Evolutionary conservation across 2,888 invertebrate genomes (phyloP).

Genomic region (Cataglyphis cursor): DNA sequence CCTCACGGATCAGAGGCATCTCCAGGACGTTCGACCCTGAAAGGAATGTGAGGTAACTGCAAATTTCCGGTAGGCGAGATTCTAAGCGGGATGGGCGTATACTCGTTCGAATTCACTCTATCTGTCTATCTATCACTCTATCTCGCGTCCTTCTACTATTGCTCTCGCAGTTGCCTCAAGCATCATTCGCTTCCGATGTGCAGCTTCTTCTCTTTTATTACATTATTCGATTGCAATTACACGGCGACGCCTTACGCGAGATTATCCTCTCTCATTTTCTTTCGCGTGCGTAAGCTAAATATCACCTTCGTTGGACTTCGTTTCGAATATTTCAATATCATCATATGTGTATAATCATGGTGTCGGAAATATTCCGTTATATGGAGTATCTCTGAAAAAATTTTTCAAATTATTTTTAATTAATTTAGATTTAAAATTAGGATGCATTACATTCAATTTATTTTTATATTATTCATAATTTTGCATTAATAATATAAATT

Average conservation of each 20-base stretch:
- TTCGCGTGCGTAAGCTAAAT: constrained; percentile 60
- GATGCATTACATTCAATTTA: neutral
- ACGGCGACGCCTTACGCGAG: constrained; percentile 40
- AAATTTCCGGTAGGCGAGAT: constrained; percentile 82
- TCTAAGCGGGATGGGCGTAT: constrained; percentile 72
- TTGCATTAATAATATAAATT: neutral
- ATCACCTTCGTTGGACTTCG: constrained; percentile 10
- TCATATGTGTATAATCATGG: neutral
- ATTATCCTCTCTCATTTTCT: constrained; percentile 39
- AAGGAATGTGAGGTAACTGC: constrained; percentile 83
- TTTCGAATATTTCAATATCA: neutral
- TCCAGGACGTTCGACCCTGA: constrained; percentile 75
- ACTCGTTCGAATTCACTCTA: constrained; percentile 59
- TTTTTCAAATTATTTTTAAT: neutral
- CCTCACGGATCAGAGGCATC: constrained; percentile 55
- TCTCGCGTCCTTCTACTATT: constrained; percentile 39
- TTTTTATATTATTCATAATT: neutral
- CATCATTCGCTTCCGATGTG: constrained; percentile 59
- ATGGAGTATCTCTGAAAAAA: neutral
- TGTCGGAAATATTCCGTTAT: constrained; percentile 9
- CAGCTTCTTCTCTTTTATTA: constrained; percentile 56
- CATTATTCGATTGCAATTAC: constrained; percentile 43
- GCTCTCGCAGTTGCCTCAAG: constrained; percentile 42
- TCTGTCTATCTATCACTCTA: constrained; percentile 49
- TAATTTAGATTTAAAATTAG: neutral